phyloP scores from a whole-genome alignment of 2,888 invertebrate species.

The Ichneumoninae sp. region DNA sequence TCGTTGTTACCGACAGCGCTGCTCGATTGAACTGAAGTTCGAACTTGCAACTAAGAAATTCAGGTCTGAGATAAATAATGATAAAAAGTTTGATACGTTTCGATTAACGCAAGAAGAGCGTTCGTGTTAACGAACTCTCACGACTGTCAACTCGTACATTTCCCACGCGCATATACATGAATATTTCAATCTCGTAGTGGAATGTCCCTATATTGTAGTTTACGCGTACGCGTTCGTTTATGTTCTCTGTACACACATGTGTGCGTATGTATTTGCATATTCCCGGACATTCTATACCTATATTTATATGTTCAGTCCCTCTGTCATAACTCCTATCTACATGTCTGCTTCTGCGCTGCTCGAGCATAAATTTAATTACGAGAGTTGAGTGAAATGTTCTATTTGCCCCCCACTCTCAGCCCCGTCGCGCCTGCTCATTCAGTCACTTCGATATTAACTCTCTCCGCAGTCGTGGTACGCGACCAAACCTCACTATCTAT shows the following conservation, averaged over 20 bases:
- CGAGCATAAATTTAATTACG: slow-evolving; percentile 59
- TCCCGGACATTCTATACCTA: slow-evolving; percentile 26
- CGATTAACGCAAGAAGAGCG: not conserved
- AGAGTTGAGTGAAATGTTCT: slow-evolving; percentile 51
- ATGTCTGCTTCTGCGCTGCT: slow-evolving; percentile 28
- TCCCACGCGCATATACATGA: not conserved
- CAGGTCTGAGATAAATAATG: not conserved
- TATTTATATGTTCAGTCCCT: not conserved
- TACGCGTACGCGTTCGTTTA: slow-evolving; percentile 7
- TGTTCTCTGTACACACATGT: slow-evolving; percentile 30
- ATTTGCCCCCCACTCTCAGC: slow-evolving; percentile 16
- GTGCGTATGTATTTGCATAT: slow-evolving; percentile 56
- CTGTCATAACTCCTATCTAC: slow-evolving; percentile 41
- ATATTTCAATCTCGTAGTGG: slow-evolving; percentile 12
- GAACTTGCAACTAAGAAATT: not conserved
- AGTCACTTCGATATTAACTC: slow-evolving; percentile 29
- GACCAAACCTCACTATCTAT: not conserved
- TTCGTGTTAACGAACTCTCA: slow-evolving; percentile 23
- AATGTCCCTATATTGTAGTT: slow-evolving; percentile 12
- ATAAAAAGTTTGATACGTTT: not conserved
- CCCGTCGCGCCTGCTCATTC: slow-evolving; percentile 12
- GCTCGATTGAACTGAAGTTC: not conserved
- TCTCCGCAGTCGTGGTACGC: not conserved
- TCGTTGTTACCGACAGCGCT: no score
- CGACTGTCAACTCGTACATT: slow-evolving; percentile 5